Conservation (phyloP, 2,888 invertebrate species). For the Diarsia rubi region DNA sequence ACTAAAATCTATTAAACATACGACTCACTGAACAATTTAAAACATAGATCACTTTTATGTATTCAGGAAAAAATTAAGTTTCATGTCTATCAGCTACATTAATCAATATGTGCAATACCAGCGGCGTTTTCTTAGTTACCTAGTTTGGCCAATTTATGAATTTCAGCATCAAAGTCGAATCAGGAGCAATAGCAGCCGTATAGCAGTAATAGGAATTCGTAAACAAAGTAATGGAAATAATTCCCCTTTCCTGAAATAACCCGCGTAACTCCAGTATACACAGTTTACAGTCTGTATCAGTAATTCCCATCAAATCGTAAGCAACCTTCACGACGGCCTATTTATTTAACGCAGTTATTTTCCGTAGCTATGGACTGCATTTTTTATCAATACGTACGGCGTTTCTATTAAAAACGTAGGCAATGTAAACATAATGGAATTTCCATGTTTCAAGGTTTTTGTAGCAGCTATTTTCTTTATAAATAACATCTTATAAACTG, state of each 20-base stretch:
- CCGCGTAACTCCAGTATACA: neutral
- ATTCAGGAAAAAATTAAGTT: neutral
- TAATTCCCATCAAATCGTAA: neutral
- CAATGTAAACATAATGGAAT: neutral
- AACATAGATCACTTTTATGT: neutral
- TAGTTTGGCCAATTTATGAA: neutral
- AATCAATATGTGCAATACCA: neutral
- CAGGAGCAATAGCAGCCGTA: neutral
- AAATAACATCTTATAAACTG: neutral
- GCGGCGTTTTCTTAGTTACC: neutral
- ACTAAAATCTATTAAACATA: neutral
- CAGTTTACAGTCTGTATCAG: neutral
- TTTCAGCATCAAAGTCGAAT: neutral
- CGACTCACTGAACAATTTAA: neutral
- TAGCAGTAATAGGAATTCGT: neutral
- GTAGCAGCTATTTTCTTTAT: neutral
- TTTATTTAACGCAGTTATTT: slow-evolving; percentile 23
- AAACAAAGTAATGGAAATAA: neutral
- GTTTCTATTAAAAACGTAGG: slow-evolving; percentile 1
- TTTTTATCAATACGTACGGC: slow-evolving; percentile 19
- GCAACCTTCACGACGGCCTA: slow-evolving; percentile 19
- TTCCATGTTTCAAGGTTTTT: neutral
- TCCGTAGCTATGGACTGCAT: neutral
- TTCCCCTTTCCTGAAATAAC: slow-evolving; percentile 16
- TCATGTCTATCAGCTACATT: slow-evolving; percentile 4